Percentiles rank a stretch among this genome's conserved stretches.
Conservation (phyloP, 2,888 invertebrate species). For the Pedicia rivosa region DNA sequence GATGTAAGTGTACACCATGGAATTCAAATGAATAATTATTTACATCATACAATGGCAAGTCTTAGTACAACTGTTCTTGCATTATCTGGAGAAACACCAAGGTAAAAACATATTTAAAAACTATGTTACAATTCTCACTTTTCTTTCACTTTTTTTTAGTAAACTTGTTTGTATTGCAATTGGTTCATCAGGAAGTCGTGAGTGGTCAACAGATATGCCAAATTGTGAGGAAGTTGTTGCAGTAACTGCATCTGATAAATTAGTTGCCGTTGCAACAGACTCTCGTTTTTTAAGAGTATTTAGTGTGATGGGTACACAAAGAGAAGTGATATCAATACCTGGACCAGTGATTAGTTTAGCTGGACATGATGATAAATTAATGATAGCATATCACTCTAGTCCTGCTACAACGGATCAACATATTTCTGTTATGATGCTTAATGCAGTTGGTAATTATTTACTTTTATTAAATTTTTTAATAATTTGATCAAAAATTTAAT, state of each 20-base stretch:
- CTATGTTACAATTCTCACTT: slow-evolving; percentile 1
- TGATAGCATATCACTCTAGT: slow-evolving; percentile 50
- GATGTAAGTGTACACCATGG: slow-evolving; percentile 79
- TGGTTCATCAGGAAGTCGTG: slow-evolving; percentile 55
- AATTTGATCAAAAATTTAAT: slow-evolving; percentile 6
- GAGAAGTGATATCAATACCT: slow-evolving; percentile 50
- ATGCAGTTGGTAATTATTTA: slow-evolving; percentile 26
- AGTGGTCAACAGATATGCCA: slow-evolving; percentile 69
- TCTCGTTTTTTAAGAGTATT: slow-evolving; percentile 65
- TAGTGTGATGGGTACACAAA: slow-evolving; percentile 74
- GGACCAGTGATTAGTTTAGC: slow-evolving; percentile 56
- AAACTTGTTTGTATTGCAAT: slow-evolving; percentile 62
- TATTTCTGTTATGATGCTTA: slow-evolving; percentile 36
- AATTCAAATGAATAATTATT: slow-evolving; percentile 74
- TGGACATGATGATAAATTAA: slow-evolving; percentile 41
- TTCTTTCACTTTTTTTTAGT: slow-evolving; percentile 30
- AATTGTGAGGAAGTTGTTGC: slow-evolving; percentile 63
- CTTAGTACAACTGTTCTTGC: slow-evolving; percentile 66
- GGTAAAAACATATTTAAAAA: too few relatives aligned
- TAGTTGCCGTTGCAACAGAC: slow-evolving; percentile 67
- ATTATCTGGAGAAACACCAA: slow-evolving; percentile 51
- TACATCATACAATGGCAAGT: slow-evolving; percentile 75
- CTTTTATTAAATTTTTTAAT: slow-evolving; percentile 3
- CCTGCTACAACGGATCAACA: slow-evolving; percentile 36
- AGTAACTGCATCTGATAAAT: slow-evolving; percentile 42